Evolutionary conservation across 1,140 invertebrate species (phyloP), one percentile per base, ranked within the genome.

Genomic region (Kradibia gibbosae): DNA sequence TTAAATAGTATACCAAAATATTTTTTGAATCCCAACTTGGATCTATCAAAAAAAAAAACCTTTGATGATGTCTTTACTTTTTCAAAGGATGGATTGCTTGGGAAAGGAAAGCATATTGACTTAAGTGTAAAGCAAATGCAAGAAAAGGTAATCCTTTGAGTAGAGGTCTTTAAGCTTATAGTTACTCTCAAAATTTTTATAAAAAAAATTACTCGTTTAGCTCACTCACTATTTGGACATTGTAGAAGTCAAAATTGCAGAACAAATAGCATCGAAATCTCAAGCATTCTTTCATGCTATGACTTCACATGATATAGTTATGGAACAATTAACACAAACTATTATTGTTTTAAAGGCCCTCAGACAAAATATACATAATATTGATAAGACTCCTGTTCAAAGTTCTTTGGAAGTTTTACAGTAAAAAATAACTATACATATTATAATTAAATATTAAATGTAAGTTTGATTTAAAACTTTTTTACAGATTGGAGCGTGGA

Each of bases 261-360:
- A 96, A 85, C 98, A 99, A 92, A 98, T 99, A 71, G 96, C 98
- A n/a, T 94, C 96, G 82, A 98, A 98, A 90, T 99, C 98, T 10
- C 96, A 96, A 84, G 97, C 97, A 13, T 99, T 99, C 92, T 99
- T 99, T 89, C 95, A 98, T 91, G 97, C 97, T 13, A 98, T 99
- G 96, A 96, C 97, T 72, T 98, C 97, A 13, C 98, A 99, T 91
- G 98, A 99, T 91, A 95, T 95, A 20, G 94, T 98, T 60, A 96
- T 97, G 94, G 96, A 97, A 84, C 95, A 97, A 87, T 95, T 99
- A 91, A 94, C 94, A 8, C 93, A 95, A 87, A 97, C 97, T 22
- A 94, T 96, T 62, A 94, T 93, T 78, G 94, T 96, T 84, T 95
- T 99, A 45, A 94, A 95, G 91, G 93, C 93, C 81, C 92, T 98